Percentiles rank a stretch among this genome's conserved stretches.
Conservation (phyloP, 2,113 vertebrate genomes). For the Bubalus kerabau region DNA sequence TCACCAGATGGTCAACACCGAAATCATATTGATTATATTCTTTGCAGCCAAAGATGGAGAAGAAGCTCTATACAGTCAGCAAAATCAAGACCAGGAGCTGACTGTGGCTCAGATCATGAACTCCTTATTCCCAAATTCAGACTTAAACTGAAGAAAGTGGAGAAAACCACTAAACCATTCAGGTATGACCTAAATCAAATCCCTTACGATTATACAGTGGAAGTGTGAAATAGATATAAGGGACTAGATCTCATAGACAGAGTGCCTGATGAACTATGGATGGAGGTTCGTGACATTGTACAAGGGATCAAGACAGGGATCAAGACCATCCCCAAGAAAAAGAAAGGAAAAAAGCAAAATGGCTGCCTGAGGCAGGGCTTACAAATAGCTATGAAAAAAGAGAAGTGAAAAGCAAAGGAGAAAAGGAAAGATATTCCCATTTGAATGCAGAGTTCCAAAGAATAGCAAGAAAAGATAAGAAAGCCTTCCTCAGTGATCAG, state of each 20-base stretch:
- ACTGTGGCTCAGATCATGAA: background rate
- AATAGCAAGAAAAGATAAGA: no score
- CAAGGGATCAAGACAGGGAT: no score
- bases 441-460: no score
- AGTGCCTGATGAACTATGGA: background rate
- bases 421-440: no score
- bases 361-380: no score
- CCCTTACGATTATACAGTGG: background rate
- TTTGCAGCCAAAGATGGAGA: background rate
- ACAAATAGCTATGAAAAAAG: no score
- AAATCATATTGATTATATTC: background rate
- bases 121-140: background rate
- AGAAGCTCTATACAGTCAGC: background rate
- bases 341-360: no score
- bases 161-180: background rate
- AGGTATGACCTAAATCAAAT: background rate
- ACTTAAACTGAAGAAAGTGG: background rate
- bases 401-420: no score
- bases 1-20: background rate
- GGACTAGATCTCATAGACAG: background rate
- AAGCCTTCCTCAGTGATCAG: no score
- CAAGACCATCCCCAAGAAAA: no score
- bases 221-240: background rate
- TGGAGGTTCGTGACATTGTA: no score
- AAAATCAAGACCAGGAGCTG: background rate